Conservation (phyloP, 64 coral and sea anemone genomes). For the Catalaphyllia jardinei region DNA sequence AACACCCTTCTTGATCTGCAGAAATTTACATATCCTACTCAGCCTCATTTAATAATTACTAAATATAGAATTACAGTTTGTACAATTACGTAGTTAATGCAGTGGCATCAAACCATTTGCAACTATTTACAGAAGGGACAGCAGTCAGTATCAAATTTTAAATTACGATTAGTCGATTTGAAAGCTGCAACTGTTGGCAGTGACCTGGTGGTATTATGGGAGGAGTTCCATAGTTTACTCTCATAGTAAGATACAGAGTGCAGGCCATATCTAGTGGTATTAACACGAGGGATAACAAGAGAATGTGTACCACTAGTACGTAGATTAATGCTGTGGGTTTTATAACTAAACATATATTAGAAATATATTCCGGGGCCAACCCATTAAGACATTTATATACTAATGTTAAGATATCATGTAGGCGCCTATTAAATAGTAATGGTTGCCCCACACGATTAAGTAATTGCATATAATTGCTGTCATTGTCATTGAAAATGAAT, state of each 20-base stretch:
- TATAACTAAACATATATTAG: too few relatives aligned
- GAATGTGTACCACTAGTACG: too few relatives aligned
- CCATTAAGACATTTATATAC: background rate
- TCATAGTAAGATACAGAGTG: constrained; percentile 21
- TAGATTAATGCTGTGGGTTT: too few relatives aligned
- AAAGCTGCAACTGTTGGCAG: constrained; percentile 8
- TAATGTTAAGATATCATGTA: constrained; percentile 8
- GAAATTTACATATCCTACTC: too few relatives aligned
- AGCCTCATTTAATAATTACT: too few relatives aligned
- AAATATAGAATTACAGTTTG: background rate
- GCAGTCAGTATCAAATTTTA: constrained; percentile 20
- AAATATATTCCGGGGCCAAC: background rate
- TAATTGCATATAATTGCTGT: too few relatives aligned
- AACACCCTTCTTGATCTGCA: too few relatives aligned
- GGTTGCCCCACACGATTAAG: constrained; percentile 11
- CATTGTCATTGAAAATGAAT: too few relatives aligned
- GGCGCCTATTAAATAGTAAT: constrained; percentile 12
- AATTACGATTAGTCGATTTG: background rate
- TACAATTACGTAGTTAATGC: background rate
- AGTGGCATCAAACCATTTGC: too few relatives aligned
- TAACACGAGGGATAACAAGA: too few relatives aligned
- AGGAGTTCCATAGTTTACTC: constrained; percentile 17
- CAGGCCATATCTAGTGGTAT: constrained; percentile 6
- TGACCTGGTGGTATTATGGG: background rate
- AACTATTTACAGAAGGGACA: constrained; percentile 12